These are phyloP conservation scores for Zingel zingel DNA, from an alignment of 2,113 vertebrate genomes.

Conservation along the genomic window DNA sequence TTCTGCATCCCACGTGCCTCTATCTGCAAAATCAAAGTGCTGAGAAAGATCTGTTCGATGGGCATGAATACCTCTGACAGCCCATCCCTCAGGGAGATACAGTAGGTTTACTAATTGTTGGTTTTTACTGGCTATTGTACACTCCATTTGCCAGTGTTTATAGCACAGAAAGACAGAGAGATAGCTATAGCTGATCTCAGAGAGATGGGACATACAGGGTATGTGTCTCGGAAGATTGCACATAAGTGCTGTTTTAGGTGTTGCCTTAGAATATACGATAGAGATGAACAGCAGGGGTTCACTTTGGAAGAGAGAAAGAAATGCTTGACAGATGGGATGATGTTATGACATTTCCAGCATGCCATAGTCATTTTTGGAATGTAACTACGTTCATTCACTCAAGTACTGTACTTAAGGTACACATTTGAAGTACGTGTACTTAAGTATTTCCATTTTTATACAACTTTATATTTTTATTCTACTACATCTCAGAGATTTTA, in stretches of 20 bases:
- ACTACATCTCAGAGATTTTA: too few relatives aligned
- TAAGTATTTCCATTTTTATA: too few relatives aligned
- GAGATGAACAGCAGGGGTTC: conserved; percentile 51
- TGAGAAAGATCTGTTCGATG: conserved; percentile 48
- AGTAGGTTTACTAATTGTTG: conserved; percentile 72
- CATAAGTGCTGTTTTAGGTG: conserved; percentile 64
- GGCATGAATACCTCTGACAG: conserved; percentile 61
- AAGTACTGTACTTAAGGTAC: too few relatives aligned
- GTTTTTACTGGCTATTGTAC: conserved; percentile 71
- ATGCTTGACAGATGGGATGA: conserved; percentile 23
- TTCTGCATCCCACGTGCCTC: conserved; percentile 14
- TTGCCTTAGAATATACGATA: conserved; percentile 45
- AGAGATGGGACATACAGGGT: conserved; percentile 37
- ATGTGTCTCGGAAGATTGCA: conserved; percentile 60
- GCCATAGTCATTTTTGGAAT: too few relatives aligned
- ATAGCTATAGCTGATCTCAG: conserved; percentile 45
- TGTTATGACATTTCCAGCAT: conserved; percentile 14
- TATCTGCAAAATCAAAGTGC: conserved; percentile 14
- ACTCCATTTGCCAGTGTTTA: conserved; percentile 74
- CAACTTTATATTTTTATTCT: too few relatives aligned
- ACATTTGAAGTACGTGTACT: too few relatives aligned
- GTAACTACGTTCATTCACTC: too few relatives aligned
- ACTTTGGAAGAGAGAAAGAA: conserved; percentile 15
- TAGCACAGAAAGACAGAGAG: conserved; percentile 38
- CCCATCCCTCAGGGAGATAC: conserved; percentile 49